Evolutionary conservation across 2,113 vertebrate species (phyloP).

Genomic region (Phalacrocorax carbo): DNA sequence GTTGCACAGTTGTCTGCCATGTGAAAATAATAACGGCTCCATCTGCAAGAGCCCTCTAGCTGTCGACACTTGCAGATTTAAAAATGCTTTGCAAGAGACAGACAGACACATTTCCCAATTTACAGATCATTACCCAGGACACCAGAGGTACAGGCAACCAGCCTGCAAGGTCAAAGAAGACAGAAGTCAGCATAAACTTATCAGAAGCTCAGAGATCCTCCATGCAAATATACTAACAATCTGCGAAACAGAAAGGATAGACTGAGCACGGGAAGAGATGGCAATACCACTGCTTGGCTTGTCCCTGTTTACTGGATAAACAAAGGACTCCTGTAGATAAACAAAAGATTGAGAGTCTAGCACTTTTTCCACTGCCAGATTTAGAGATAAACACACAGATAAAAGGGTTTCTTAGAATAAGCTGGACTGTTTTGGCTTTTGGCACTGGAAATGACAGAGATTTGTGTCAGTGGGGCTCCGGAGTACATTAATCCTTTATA

Average conservation of each 20-base stretch:
- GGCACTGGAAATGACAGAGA: conserved; percentile 21
- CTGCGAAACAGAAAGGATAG: background rate
- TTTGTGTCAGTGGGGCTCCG: conserved; percentile 36
- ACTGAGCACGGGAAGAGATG: background rate
- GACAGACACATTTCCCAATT: background rate
- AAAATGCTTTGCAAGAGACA: background rate
- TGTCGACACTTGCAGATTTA: background rate
- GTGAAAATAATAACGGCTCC: background rate
- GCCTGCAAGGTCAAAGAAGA: background rate
- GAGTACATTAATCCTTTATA: conserved; percentile 61
- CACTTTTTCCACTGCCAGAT: background rate
- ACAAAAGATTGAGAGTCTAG: conserved; percentile 2
- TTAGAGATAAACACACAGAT: background rate
- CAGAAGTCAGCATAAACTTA: background rate
- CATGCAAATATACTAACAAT: background rate
- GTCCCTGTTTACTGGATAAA: background rate
- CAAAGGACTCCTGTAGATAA: background rate
- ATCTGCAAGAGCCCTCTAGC: background rate
- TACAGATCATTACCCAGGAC: background rate
- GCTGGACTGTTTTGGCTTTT: conserved; percentile 3
- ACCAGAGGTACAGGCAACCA: background rate
- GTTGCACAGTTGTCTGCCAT: background rate
- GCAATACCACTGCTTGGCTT: background rate
- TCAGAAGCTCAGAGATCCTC: background rate
- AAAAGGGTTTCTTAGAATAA: conserved; percentile 12